These are phyloP conservation scores for Encarsia formosa DNA, from an alignment of 2,888 invertebrate species.

Conservation along the genomic window DNA sequence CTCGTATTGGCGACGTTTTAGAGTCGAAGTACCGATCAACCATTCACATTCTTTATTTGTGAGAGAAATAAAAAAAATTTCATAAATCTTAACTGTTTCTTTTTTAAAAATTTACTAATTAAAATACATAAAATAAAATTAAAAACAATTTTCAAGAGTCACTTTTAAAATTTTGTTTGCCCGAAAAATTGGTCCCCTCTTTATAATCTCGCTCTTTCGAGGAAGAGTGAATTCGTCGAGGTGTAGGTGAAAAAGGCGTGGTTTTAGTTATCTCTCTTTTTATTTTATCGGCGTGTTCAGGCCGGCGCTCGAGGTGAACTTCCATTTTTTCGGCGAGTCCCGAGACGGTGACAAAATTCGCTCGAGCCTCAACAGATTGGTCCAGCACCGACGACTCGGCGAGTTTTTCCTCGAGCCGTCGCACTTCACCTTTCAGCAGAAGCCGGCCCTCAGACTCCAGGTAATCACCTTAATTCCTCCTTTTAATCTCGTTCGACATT, in stretches of 20 bases:
- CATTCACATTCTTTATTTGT: too few species aligned
- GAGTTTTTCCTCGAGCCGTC: constrained; percentile 63
- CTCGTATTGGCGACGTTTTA: too few species aligned
- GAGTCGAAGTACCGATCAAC: too few species aligned
- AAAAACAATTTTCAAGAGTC: neutral
- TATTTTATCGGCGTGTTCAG: too few species aligned
- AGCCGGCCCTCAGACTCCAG: constrained; percentile 67
- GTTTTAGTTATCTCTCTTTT: too few species aligned
- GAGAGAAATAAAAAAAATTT: too few species aligned
- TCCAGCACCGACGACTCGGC: constrained; percentile 59
- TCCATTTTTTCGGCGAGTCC: constrained; percentile 53
- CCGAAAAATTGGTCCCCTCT: neutral
- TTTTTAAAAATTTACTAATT: neutral
- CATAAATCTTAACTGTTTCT: too few species aligned
- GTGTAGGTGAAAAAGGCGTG: too few species aligned
- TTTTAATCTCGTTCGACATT: too few species aligned
- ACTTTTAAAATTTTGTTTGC: neutral
- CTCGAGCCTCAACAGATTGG: constrained; percentile 58
- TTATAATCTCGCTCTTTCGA: too few species aligned
- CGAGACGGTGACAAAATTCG: constrained; percentile 56
- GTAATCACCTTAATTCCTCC: constrained; percentile 51
- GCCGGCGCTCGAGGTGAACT: constrained; percentile 47
- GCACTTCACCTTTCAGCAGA: constrained; percentile 66
- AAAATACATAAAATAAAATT: neutral
- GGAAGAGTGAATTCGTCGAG: too few species aligned